Conservation (phyloP, 2,888 invertebrate genomes). For the Cynaeus angustus region DNA sequence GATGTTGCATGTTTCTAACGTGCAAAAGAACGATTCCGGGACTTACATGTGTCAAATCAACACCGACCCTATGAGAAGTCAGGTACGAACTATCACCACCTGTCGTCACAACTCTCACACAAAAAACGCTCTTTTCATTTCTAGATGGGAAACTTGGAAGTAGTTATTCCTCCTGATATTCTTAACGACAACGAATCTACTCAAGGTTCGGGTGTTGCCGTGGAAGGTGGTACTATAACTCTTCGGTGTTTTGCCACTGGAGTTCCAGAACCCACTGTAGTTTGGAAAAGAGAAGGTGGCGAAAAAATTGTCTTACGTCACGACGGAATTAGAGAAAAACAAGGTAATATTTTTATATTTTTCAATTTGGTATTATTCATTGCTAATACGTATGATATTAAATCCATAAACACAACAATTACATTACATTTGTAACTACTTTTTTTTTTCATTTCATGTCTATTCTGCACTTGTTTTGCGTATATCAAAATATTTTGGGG, state of each 20-base stretch:
- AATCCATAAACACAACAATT: too few relatives aligned
- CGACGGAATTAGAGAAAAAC: constrained; percentile 81
- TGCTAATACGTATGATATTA: too few relatives aligned
- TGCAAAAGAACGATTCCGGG: constrained; percentile 93
- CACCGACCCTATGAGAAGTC: constrained; percentile 92
- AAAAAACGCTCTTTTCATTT: neutral
- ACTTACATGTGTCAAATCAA: constrained; percentile 97
- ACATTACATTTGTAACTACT: too few relatives aligned
- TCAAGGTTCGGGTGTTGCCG: constrained; percentile 83
- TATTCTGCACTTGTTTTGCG: too few relatives aligned
- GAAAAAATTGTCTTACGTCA: constrained; percentile 84
- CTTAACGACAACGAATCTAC: constrained; percentile 81
- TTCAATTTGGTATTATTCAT: too few relatives aligned
- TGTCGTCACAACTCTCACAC: neutral
- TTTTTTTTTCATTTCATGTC: too few relatives aligned
- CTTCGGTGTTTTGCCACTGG: constrained; percentile 88
- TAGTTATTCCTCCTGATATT: constrained; percentile 91
- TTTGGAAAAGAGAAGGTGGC: constrained; percentile 88
- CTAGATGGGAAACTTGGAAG: constrained; percentile 90
- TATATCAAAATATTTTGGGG: too few relatives aligned
- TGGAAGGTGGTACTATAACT: constrained; percentile 86
- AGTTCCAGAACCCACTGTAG: constrained; percentile 84
- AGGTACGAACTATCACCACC: constrained; percentile 75
- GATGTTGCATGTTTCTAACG: constrained; percentile 92
- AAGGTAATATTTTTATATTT: constrained; percentile 80